Base-by-base conservation (phyloP, 53 echinoderm and acorn worm genomes). In the Holothuria scabra region DNA sequence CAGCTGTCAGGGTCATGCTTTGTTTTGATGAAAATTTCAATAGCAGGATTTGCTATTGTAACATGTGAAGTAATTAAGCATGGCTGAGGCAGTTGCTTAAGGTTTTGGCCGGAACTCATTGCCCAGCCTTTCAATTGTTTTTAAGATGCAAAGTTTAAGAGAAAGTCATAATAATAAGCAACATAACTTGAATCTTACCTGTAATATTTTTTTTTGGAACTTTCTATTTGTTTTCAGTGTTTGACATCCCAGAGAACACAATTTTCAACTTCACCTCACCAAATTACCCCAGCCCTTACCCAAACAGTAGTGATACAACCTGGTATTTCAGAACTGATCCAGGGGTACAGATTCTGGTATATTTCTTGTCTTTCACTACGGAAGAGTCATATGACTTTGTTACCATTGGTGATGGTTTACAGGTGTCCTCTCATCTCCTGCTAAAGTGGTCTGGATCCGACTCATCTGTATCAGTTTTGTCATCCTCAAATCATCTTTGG, bases 281-380 rank as follows among this genome's bases (percentile, higher is more conserved):
- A 63, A 33, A 64, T 18, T 81, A 63, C 49, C 82, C 82, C 28
- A 14, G 5, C 28, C 28, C 31, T 18, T 81, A 81, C 64, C 22
- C 22, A 7, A 60, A 38, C 64, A 48, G 60, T 44, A 64, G 41
- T 10, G 34, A 23, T 24, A 2, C 24, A 7, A 64, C 62, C 0
- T 61, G 82, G 62, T 24, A 32, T 33, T 62, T 81, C 21, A 34
- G 4, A 13, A 81, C 82, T 9, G 65, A 61, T 13, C 38, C 20
- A 11, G 82, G 82, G 25, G 23, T 61, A 25, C 82, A 64, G 34
- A 62, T 81, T 35, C 65, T 81, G 30, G 34, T 81, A 12, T 63
- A 81, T 29, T 81, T 81, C 26, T n/a, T 4, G 5, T 18, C 20
- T 11, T 80, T 80, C 38, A 9, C 32, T 9, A 80, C 80, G 21